Conservation (phyloP, 2,888 invertebrate species). For the Pollenia griseotomentosa region DNA sequence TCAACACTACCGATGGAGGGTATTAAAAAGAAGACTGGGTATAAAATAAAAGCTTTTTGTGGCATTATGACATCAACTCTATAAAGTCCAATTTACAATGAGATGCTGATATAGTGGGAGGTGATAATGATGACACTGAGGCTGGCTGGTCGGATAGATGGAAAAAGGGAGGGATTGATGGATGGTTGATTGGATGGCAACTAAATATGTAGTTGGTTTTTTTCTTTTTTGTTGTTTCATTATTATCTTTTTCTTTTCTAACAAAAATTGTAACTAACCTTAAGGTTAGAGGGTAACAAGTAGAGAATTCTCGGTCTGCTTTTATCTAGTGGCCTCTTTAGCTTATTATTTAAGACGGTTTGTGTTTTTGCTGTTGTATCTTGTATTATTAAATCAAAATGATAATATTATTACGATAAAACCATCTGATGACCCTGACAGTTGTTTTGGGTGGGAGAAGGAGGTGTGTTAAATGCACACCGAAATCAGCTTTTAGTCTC, state of each 20-base stretch:
- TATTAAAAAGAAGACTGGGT: constrained; percentile 12
- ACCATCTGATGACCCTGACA: neutral
- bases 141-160: neutral
- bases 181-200: constrained; percentile 1
- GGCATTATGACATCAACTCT: constrained; percentile 16
- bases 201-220: neutral
- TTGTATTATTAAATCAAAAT: constrained; percentile 37
- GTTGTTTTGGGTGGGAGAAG: neutral
- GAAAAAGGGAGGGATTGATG: neutral
- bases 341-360: neutral
- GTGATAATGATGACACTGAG: constrained; percentile 4
- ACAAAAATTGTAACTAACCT: neutral
- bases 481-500: neutral
- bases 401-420: constrained; percentile 34
- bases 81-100: constrained; percentile 22
- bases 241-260: neutral
- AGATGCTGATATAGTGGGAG: constrained; percentile 21
- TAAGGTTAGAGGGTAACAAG: constrained; percentile 15
- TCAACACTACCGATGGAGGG: neutral
- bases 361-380: neutral
- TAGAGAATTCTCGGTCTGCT: constrained; percentile 2
- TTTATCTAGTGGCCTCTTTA: constrained; percentile 11
- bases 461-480: neutral
- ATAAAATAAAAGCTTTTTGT: neutral
- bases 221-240: neutral